Conservation (phyloP, 2,113 vertebrate genomes). For the Menidia beryllina region DNA sequence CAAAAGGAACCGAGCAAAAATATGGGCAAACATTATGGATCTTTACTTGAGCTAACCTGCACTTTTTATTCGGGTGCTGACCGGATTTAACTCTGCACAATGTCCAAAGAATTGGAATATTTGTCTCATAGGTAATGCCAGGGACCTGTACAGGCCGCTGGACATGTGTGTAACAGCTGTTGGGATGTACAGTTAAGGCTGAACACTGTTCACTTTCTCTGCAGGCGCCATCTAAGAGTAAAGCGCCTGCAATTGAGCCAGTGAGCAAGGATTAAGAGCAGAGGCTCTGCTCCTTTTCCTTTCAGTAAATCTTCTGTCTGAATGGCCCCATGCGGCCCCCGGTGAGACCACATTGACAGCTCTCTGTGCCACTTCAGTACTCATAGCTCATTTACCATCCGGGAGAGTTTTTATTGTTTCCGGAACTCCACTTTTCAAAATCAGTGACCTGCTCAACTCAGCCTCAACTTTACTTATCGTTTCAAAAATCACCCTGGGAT, state of each 20-base stretch:
- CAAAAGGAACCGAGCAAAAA: too few relatives aligned
- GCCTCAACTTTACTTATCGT: constrained; percentile 66
- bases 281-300: constrained; percentile 23
- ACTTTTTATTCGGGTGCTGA: too few relatives aligned
- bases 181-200: background rate
- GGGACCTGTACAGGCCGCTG: background rate
- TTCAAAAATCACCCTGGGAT: constrained; percentile 52
- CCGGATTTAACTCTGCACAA: too few relatives aligned
- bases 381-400: constrained; percentile 60
- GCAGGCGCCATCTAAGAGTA: constrained; percentile 19
- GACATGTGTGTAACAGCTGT: background rate
- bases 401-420: constrained; percentile 54
- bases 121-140: background rate
- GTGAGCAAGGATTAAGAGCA: constrained; percentile 27
- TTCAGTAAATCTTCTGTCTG: constrained; percentile 43
- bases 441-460: constrained; percentile 47
- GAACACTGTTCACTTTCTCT: constrained; percentile 7
- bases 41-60: too few relatives aligned
- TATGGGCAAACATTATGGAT: too few relatives aligned
- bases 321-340: constrained; percentile 44
- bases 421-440: constrained; percentile 39
- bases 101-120: background rate
- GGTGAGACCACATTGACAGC: constrained; percentile 37
- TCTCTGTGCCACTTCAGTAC: constrained; percentile 35
- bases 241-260: constrained; percentile 20